phyloP scores from a whole-genome alignment of 2,113 vertebrate species.

The Stercorarius parasiticus region DNA sequence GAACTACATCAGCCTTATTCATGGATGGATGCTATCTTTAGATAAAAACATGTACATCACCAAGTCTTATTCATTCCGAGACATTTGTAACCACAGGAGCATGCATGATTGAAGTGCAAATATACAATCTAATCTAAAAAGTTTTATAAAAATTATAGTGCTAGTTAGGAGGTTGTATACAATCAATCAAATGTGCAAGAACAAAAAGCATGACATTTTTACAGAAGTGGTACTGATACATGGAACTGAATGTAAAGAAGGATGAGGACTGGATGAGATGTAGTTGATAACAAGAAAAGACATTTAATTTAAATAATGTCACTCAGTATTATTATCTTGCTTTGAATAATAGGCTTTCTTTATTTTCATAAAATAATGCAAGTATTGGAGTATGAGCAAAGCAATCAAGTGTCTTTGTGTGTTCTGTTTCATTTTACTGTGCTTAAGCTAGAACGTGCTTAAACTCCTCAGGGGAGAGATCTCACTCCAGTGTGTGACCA shows the following conservation, averaged over 20 bases:
- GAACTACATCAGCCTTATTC: not conserved
- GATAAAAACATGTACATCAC: not conserved
- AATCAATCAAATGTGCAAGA: not conserved
- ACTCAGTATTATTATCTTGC: not conserved
- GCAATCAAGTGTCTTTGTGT: not conserved
- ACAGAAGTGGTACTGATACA: not conserved
- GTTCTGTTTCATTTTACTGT: not conserved
- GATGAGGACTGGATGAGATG: not conserved
- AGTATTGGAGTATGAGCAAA: not conserved
- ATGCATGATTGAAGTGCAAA: not conserved
- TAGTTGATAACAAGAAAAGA: not conserved
- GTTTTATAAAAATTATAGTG: not conserved
- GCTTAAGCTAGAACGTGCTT: not conserved
- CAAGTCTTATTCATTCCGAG: not conserved
- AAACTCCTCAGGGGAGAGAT: not conserved
- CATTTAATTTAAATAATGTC: not conserved
- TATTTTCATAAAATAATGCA: conserved; percentile 1
- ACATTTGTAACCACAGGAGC: not conserved
- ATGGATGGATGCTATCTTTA: not conserved
- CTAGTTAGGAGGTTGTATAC: not conserved
- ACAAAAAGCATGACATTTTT: not conserved
- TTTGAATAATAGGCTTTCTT: not conserved
- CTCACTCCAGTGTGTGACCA: not conserved
- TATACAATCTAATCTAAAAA: not conserved
- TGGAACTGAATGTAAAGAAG: not conserved